A percentile compares a stretch with the other conserved stretches of the same genome.
These are phyloP conservation scores for Sardina pilchardus DNA, from an alignment of 2,113 vertebrate species.

Conservation along the genomic window DNA sequence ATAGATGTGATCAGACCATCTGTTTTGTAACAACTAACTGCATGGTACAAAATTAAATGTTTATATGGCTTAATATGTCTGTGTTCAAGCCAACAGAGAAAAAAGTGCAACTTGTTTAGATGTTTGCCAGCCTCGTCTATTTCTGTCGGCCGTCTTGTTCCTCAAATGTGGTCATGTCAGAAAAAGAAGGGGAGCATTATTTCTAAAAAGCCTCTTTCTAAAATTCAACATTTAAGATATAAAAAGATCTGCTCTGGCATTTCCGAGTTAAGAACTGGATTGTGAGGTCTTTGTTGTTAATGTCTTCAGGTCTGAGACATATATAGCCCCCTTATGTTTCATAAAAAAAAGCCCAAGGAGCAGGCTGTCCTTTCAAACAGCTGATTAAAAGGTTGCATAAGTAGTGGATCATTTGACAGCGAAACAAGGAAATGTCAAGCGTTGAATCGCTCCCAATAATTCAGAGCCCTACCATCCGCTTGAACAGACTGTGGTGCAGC, in stretches of 20 bases:
- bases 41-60: background rate
- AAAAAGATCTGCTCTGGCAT: background rate
- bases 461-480: background rate
- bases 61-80: background rate
- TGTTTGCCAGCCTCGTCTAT: background rate
- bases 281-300: background rate
- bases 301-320: background rate
- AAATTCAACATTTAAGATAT: background rate
- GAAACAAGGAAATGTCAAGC: conserved; percentile 1
- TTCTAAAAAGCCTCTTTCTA: background rate
- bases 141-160: background rate
- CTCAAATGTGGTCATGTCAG: background rate
- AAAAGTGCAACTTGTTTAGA: conserved; percentile 12
- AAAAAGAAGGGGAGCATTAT: conserved; percentile 3
- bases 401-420: conserved; percentile 4
- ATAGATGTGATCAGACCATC: background rate
- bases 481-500: background rate
- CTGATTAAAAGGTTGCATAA: conserved; percentile 9
- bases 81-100: background rate
- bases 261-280: background rate
- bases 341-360: background rate
- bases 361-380: conserved; percentile 26
- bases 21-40: background rate
- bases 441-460: conserved; percentile 1
- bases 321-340: background rate